These are phyloP conservation scores for Eulithis prunata DNA, from an alignment of 2,888 invertebrate genomes.

Conservation along the genomic window DNA sequence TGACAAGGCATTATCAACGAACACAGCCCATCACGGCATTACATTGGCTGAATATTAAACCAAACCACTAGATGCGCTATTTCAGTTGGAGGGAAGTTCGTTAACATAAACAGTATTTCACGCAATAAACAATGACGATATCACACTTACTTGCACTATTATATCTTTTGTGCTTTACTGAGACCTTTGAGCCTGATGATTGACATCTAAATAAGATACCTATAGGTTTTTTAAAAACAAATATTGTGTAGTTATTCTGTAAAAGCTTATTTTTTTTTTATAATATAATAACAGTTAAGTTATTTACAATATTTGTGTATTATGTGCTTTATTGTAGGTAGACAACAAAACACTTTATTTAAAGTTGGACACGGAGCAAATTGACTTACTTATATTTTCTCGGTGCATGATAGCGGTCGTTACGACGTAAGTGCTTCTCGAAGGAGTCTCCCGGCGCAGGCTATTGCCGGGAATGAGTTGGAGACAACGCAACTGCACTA, in stretches of 20 bases:
- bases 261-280: too few relatives aligned
- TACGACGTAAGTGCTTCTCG: conserved; percentile 53
- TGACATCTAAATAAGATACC: too few relatives aligned
- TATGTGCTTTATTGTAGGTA: conserved; percentile 26
- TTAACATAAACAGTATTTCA: conserved; percentile 17
- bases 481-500: conserved; percentile 56
- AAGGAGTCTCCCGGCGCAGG: conserved; percentile 56
- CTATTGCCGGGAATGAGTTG: conserved; percentile 59
- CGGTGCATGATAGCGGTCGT: conserved; percentile 54
- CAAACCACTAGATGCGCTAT: conserved; percentile 32
- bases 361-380: conserved; percentile 49
- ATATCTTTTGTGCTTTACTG: neutral
- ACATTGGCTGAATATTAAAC: conserved; percentile 44
- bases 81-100: conserved; percentile 22
- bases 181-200: too few relatives aligned
- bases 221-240: too few relatives aligned
- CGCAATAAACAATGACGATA: neutral
- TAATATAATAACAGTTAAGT: conserved; percentile 11
- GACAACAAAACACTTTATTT: conserved; percentile 44
- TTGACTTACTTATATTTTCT: conserved; percentile 52
- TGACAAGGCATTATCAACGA: conserved; percentile 43
- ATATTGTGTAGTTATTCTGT: too few relatives aligned
- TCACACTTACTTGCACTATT: too few relatives aligned
- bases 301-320: conserved; percentile 18
- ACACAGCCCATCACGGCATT: conserved; percentile 40